Percentiles rank a stretch among this genome's conserved stretches.
Conservation (phyloP, 2,113 vertebrate species). For the Pygathrix nemaeus region DNA sequence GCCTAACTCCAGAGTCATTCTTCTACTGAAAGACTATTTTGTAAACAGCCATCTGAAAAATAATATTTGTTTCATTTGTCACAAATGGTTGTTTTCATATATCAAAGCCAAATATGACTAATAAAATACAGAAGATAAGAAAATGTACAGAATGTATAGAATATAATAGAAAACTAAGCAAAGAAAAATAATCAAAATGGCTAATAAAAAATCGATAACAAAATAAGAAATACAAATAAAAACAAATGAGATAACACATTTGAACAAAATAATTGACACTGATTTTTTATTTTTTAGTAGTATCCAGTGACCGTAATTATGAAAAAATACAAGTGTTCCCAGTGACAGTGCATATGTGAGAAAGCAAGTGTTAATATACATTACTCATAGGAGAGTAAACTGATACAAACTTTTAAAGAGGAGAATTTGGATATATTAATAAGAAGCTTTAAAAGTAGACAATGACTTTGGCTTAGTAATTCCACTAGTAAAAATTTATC, state of each 20-base stretch:
- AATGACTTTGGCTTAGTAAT: neutral
- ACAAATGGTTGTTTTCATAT: neutral
- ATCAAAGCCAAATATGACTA: neutral
- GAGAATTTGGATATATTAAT: neutral
- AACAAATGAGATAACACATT: neutral
- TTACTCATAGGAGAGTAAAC: neutral
- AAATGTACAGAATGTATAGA: neutral
- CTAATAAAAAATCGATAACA: neutral
- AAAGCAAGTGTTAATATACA: neutral
- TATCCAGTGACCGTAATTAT: neutral
- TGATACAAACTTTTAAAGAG: neutral
- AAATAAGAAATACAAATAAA: slow-evolving; percentile 2
- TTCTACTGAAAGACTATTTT: neutral
- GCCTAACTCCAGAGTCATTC: neutral
- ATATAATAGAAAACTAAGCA: neutral
- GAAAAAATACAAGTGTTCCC: too few species aligned
- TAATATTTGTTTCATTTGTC: neutral
- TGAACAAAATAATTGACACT: neutral
- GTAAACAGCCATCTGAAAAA: neutral
- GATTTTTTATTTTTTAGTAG: neutral
- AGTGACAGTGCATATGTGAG: neutral
- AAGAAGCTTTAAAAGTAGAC: neutral
- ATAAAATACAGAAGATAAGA: neutral
- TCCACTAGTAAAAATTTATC: neutral
- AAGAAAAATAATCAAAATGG: neutral